phyloP scores from a whole-genome alignment of 92 coral and sea anemone species.

The Paramuricea clavata region DNA sequence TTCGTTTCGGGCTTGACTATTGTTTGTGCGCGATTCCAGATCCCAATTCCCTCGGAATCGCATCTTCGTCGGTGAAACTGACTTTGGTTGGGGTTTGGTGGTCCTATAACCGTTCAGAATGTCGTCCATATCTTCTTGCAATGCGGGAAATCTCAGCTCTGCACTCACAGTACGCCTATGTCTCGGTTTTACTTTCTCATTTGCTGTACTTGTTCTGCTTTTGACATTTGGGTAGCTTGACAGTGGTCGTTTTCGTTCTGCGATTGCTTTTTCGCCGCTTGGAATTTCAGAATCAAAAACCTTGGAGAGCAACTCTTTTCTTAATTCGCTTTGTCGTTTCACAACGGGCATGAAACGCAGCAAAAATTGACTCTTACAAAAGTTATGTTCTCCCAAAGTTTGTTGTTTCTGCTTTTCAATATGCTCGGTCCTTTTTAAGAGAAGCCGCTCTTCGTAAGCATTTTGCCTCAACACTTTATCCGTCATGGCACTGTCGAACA shows the following conservation, averaged over 20 bases:
- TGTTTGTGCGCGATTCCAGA: background rate
- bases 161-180: background rate
- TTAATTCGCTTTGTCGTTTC: background rate
- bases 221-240: background rate
- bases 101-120: constrained; percentile 41
- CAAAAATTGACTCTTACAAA: constrained; percentile 7
- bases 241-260: background rate
- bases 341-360: constrained; percentile 17
- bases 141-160: background rate
- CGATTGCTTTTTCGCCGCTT: background rate
- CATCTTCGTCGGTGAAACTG: constrained; percentile 4
- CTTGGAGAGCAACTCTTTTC: background rate
- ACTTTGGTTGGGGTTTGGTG: background rate
- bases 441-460: constrained; percentile 31
- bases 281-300: background rate
- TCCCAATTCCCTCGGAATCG: background rate
- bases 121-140: constrained; percentile 37
- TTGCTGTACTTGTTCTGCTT: background rate
- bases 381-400: constrained; percentile 7
- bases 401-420: constrained; percentile 38
- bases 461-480: constrained; percentile 18
- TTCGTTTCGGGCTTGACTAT: background rate
- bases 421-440: constrained; percentile 3
- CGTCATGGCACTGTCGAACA: constrained; percentile 15
- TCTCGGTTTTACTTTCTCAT: background rate